phyloP scores from a whole-genome alignment of 2,113 vertebrate genomes.

The Clinocottus analis region DNA sequence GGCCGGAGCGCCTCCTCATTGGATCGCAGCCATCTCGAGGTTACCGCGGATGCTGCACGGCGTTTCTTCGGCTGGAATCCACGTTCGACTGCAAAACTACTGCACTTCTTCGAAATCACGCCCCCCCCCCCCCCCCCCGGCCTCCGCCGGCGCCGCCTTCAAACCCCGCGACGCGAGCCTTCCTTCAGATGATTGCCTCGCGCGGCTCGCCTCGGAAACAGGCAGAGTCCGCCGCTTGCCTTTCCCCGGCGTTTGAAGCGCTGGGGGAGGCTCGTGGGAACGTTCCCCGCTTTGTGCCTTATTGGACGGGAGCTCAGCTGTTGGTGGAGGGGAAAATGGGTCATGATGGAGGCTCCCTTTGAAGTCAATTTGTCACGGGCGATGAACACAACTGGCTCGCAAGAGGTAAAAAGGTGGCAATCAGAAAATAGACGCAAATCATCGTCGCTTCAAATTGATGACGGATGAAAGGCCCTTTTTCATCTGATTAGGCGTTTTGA shows the following conservation, averaged over 20 bases:
- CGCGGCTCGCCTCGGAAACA: too few species aligned
- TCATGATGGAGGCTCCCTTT: conserved; percentile 71
- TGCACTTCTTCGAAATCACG: too few species aligned
- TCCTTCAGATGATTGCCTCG: conserved; percentile 44
- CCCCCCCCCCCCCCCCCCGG: too few species aligned
- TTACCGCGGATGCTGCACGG: too few species aligned
- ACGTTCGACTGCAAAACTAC: too few species aligned
- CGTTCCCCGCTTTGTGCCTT: conserved; percentile 57
- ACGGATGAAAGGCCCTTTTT: conserved; percentile 56
- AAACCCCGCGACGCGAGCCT: conserved; percentile 19
- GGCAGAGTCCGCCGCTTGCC: conserved; percentile 27
- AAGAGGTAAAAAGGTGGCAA: conserved; percentile 69
- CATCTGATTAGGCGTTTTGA: conserved; percentile 54
- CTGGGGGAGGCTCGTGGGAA: conserved; percentile 52
- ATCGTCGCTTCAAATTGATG: conserved; percentile 61
- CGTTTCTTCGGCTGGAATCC: too few species aligned
- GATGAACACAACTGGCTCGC: conserved; percentile 52
- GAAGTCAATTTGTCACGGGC: conserved; percentile 69
- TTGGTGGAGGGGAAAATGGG: conserved; percentile 71
- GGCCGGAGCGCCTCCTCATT: too few species aligned
- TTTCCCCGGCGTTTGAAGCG: conserved; percentile 49
- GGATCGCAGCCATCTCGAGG: too few species aligned
- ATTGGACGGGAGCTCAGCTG: conserved; percentile 65
- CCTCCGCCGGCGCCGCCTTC: conserved; percentile 22
- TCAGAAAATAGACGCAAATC: conserved; percentile 58